These are phyloP conservation scores for Campoplex nolae DNA, from an alignment of 2,888 invertebrate species.

Conservation along the genomic window DNA sequence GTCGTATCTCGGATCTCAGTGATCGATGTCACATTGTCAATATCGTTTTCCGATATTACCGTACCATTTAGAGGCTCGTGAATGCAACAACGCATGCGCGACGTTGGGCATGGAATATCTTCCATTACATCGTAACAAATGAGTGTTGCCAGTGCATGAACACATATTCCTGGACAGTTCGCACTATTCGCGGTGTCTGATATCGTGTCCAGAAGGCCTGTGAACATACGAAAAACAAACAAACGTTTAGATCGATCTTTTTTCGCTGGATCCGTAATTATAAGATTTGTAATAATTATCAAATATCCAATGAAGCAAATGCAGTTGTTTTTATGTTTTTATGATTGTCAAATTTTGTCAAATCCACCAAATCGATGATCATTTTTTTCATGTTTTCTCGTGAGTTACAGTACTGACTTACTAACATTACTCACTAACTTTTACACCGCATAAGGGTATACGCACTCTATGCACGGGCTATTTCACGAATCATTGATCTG, in stretches of 20 bases:
- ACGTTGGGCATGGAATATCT: constrained; percentile 91
- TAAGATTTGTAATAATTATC: not conserved
- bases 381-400: not conserved
- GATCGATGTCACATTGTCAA: constrained; percentile 72
- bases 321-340: too few relatives aligned
- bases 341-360: too few relatives aligned
- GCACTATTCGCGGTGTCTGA: constrained; percentile 94
- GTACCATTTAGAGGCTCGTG: constrained; percentile 89
- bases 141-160: constrained; percentile 93
- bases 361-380: not conserved
- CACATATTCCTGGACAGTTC: constrained; percentile 95
- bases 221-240: constrained; percentile 39
- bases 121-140: constrained; percentile 95
- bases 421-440: too few relatives aligned
- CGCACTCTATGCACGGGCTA: not conserved
- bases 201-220: constrained; percentile 93
- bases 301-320: too few relatives aligned
- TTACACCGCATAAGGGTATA: not conserved
- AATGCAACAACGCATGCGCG: constrained; percentile 94
- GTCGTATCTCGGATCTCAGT: constrained; percentile 79
- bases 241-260: not conserved
- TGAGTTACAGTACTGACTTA: not conserved
- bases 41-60: constrained; percentile 73
- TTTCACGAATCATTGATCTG: constrained; percentile 41
- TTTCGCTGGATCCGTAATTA: not conserved